A percentile compares a stretch with the other conserved stretches of the same genome.
phyloP scores from a whole-genome alignment of 37 sponge, comb jelly and placozoan genomes.

The Mnemiopsis leidyi region DNA sequence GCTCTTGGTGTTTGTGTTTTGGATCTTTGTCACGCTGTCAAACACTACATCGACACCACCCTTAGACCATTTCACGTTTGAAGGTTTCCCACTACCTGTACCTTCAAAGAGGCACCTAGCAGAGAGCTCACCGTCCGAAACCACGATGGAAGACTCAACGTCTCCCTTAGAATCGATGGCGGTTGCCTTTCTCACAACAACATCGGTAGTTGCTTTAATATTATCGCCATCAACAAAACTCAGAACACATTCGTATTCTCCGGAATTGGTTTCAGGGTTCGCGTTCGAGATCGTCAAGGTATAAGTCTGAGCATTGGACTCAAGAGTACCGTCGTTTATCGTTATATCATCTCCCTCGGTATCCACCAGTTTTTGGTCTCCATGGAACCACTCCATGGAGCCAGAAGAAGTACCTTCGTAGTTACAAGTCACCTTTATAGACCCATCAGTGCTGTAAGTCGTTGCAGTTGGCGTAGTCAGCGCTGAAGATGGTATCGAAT shows the following conservation, averaged over 20 bases:
- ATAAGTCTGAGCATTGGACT: not conserved
- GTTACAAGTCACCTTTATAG: not conserved
- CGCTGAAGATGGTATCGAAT: too few relatives aligned
- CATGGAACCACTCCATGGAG: not conserved
- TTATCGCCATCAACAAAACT: not conserved
- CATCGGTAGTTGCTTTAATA: not conserved
- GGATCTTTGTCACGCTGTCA: not conserved
- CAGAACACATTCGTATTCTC: not conserved
- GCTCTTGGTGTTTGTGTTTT: not conserved
- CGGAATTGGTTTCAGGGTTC: conserved; percentile 2
- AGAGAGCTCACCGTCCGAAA: not conserved
- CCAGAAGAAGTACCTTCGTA: not conserved
- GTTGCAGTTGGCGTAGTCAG: not conserved
- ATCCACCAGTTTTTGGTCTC: not conserved
- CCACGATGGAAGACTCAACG: not conserved
- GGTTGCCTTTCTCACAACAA: not conserved
- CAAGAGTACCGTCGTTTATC: too few relatives aligned
- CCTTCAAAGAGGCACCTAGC: not conserved
- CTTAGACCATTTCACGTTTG: not conserved
- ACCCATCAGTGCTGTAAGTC: not conserved
- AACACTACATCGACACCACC: not conserved
- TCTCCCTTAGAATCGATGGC: not conserved
- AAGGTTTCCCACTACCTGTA: not conserved
- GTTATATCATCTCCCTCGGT: not conserved
- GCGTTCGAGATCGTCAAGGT: not conserved